Percentiles rank a stretch among this genome's conserved stretches.
Conservation (phyloP, 2,797 vertebrate genomes). For the Gambelia wislizenii region DNA sequence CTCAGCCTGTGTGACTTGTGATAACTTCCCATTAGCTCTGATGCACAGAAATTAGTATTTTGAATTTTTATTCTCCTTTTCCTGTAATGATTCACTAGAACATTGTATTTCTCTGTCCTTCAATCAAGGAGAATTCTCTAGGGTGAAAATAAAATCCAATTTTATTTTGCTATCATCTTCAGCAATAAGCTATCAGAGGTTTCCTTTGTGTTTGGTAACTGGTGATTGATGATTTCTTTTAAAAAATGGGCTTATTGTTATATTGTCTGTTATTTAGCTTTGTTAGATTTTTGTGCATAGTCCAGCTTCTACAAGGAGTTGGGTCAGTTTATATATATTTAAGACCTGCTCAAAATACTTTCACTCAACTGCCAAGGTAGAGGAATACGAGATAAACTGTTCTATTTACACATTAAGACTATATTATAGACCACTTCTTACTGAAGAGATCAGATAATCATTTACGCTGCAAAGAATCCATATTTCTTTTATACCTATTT, state of each 20-base stretch:
- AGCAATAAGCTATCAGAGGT: not conserved
- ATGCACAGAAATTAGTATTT: not conserved
- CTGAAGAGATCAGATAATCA: not conserved
- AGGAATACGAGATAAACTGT: not conserved
- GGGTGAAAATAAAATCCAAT: not conserved
- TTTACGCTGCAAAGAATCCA: not conserved
- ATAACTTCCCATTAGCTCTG: slow-evolving; percentile 5
- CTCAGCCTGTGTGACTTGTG: not conserved
- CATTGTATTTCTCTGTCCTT: not conserved
- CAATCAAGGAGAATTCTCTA: not conserved
- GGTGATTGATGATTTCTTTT: not conserved
- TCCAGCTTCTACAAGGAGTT: not conserved
- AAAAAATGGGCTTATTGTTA: not conserved
- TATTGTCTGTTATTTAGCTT: not conserved
- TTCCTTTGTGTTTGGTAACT: not conserved
- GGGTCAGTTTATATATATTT: not conserved
- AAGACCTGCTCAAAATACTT: not conserved
- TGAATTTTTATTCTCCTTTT: not conserved
- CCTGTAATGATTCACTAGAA: not conserved
- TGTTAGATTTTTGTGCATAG: not conserved
- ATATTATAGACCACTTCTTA: not conserved
- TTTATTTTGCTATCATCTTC: not conserved
- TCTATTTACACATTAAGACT: slow-evolving; percentile 10
- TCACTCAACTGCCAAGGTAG: not conserved
- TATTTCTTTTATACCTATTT: not conserved